Evolutionary conservation across 2,113 vertebrate genomes (phyloP), one percentile per base, ranked within the genome.

Genomic region (Glaucidium brasilianum): DNA sequence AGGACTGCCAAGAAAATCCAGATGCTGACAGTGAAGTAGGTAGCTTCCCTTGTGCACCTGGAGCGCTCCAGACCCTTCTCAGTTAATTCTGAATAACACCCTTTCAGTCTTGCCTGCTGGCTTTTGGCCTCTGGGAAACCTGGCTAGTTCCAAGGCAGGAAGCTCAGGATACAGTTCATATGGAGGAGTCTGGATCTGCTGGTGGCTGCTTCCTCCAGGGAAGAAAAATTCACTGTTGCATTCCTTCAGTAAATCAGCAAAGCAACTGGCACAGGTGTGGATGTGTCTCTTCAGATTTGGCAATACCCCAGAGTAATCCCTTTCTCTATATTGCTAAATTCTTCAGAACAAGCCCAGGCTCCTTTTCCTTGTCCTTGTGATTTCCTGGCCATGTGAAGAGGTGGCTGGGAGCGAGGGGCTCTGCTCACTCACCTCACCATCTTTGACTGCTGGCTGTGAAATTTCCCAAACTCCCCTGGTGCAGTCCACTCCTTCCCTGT

Each of bases 401-500:
- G 41, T 37, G 15, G 17, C 45, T 64, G 50, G 52, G 37, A 78
- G 63, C 0, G 1, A 81, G 56, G 30, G 73, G n/a, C 35, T 85
- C 72, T 35, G 56, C 56, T 91, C 62, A 97, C 99, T 98, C 95
- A 99, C 99, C 98, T 96, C 93, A 99, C 97, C 8, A 98, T 95
- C 90, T 85, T 98, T 56, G 99, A 99, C 68, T 96, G 98, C 88
- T 99, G 99, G 97, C 98, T 99, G 76, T 71, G 97, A 93, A 99
- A 99, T 82, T 99, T 99, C 35, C 98, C 98, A 94, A 99, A 99
- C 81, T 99, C 99, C 37, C 99, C 99, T 2, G 99, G 99, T 2
- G 98, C 99, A 0, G 99, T 98, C 99, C 99, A 99, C 62, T 99
- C 99, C 85, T 95, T 98, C 45, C 99, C 99, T 15, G 98, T 98